Evolutionary conservation across 2,888 invertebrate genomes (phyloP).

Genomic region (Elmis aenea): DNA sequence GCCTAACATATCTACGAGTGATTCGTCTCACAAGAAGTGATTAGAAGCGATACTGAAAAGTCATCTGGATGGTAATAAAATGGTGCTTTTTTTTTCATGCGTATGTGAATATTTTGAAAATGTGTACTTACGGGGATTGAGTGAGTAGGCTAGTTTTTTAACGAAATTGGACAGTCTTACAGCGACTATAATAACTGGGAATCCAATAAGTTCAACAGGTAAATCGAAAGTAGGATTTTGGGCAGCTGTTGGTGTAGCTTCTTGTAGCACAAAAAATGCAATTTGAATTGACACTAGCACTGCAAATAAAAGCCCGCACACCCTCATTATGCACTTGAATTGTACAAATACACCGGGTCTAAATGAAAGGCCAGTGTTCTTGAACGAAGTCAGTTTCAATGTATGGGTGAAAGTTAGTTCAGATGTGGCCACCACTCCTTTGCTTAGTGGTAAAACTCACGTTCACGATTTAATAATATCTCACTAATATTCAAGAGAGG

Average conservation of each 20-base stretch:
- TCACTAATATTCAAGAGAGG: slow-evolving; percentile 14
- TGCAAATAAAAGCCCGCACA: slow-evolving; percentile 23
- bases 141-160: slow-evolving; percentile 75
- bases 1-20: too few relatives aligned
- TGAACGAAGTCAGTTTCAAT: slow-evolving; percentile 20
- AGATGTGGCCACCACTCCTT: slow-evolving; percentile 35
- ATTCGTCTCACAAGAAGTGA: too few relatives aligned
- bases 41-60: too few relatives aligned
- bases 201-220: slow-evolving; percentile 80
- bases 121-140: slow-evolving; percentile 71
- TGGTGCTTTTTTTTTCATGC: too few relatives aligned
- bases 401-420: slow-evolving; percentile 39
- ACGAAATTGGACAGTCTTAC: slow-evolving; percentile 76
- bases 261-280: slow-evolving; percentile 17
- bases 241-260: slow-evolving; percentile 23
- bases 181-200: slow-evolving; percentile 75
- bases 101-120: too few relatives aligned
- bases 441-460: slow-evolving; percentile 20
- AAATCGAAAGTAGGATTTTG: slow-evolving; percentile 60
- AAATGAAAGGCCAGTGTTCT: slow-evolving; percentile 26
- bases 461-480: slow-evolving; percentile 14
- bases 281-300: slow-evolving; percentile 15
- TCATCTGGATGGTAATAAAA: too few relatives aligned
- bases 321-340: slow-evolving; percentile 31
- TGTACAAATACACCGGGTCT: slow-evolving; percentile 16